These are phyloP conservation scores for Rhinatrema bivittatum DNA, from an alignment of 2,797 vertebrate genomes.

Conservation along the genomic window DNA sequence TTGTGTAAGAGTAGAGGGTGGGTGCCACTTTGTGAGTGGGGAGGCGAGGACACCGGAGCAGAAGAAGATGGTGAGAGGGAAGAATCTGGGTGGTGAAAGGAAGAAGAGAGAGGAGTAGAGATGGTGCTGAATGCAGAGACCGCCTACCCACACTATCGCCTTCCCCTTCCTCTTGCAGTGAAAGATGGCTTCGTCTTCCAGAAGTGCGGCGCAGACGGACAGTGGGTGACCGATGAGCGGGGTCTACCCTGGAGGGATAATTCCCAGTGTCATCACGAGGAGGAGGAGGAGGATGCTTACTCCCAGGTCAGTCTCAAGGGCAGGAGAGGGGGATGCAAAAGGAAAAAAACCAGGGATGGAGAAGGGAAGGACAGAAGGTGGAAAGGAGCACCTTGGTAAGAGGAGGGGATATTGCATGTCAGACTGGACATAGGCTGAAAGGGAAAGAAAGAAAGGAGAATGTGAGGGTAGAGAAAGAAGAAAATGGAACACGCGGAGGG, in stretches of 20 bases:
- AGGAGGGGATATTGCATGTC: neutral
- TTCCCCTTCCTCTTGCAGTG: conserved; percentile 33
- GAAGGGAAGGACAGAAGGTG: neutral
- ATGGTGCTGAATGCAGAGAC: neutral
- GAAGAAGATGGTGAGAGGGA: neutral
- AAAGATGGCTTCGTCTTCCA: conserved; percentile 52
- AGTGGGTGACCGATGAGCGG: conserved; percentile 51
- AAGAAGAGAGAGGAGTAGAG: neutral
- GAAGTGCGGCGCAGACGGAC: conserved; percentile 63
- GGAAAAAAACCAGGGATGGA: neutral
- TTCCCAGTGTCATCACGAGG: conserved; percentile 52
- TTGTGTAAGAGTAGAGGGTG: too few relatives aligned
- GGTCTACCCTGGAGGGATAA: conserved; percentile 59
- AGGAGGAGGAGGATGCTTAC: conserved; percentile 18
- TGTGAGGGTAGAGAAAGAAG: neutral
- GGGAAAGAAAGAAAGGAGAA: neutral
- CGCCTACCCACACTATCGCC: neutral
- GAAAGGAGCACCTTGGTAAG: neutral
- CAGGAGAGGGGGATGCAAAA: neutral
- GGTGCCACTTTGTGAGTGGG: too few relatives aligned
- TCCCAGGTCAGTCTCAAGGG: conserved; percentile 30
- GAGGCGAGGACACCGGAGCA: too few relatives aligned
- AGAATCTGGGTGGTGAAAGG: too few relatives aligned
- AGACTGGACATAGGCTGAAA: neutral
- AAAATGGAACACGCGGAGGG: neutral